A percentile compares a stretch with the other conserved stretches of the same genome.
Conservation (phyloP, 1,140 invertebrate genomes). For the Pseudomyrmex pallidus region DNA sequence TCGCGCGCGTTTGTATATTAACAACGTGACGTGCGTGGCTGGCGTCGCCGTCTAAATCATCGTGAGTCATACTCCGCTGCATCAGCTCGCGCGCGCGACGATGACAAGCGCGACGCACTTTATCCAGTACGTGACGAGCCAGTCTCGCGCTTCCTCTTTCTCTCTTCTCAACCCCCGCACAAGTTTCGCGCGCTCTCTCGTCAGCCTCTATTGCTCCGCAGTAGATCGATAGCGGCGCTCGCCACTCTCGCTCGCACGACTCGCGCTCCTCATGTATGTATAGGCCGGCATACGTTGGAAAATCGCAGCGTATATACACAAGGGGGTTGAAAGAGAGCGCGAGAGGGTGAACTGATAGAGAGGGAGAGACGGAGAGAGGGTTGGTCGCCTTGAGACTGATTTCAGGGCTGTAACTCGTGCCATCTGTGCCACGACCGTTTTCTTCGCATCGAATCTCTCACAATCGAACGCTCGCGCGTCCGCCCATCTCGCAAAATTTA, state of each 20-base stretch:
- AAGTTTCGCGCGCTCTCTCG: conserved; percentile 67
- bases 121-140: conserved; percentile 29
- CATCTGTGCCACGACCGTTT: conserved; percentile 8
- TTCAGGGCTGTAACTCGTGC: conserved; percentile 63
- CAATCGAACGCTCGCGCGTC: not conserved
- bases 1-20: not conserved
- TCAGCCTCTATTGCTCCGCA: conserved; percentile 74
- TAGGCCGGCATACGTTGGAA: conserved; percentile 71
- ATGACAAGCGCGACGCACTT: conserved; percentile 21
- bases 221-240: conserved; percentile 80
- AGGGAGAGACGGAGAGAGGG: conserved; percentile 17
- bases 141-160: conserved; percentile 63
- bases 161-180: conserved; percentile 64
- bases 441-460: not conserved
- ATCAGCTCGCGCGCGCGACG: conserved; percentile 10
- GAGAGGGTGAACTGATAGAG: conserved; percentile 13
- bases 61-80: conserved; percentile 24
- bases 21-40: not conserved
- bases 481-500: not conserved
- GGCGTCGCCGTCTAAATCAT: conserved; percentile 16
- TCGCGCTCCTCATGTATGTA: conserved; percentile 68
- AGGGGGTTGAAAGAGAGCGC: conserved; percentile 65
- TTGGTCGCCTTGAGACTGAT: conserved; percentile 63
- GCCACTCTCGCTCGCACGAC: conserved; percentile 60
- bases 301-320: conserved; percentile 71